Evolutionary conservation across 2,888 invertebrate genomes (phyloP).

Genomic region (Villa cingulata): DNA sequence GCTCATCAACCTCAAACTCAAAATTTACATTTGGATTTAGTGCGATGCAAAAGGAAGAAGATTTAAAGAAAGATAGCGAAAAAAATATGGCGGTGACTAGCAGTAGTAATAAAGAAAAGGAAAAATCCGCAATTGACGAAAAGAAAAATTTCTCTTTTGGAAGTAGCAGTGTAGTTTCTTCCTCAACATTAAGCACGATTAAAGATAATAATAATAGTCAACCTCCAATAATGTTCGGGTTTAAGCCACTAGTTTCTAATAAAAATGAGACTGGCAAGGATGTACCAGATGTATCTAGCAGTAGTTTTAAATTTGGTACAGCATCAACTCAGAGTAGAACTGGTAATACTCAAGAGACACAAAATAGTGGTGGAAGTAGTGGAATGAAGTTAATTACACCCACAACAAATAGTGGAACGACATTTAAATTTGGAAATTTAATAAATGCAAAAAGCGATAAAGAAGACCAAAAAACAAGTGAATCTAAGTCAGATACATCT

Average conservation of each 20-base stretch:
- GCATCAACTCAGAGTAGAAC: background rate
- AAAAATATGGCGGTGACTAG: slow-evolving; percentile 4
- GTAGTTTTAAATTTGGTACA: background rate
- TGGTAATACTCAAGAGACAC: background rate
- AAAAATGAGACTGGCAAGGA: slow-evolving; percentile 1
- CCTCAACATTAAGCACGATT: background rate
- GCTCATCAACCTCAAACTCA: slow-evolving; percentile 18
- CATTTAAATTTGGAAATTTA: slow-evolving; percentile 8
- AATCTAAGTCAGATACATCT: slow-evolving; percentile 8
- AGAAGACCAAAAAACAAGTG: background rate
- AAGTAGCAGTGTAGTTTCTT: background rate
- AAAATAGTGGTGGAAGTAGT: slow-evolving; percentile 16
- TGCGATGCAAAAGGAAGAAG: slow-evolving; percentile 18
- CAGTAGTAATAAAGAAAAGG: slow-evolving; percentile 7
- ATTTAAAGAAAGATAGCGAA: slow-evolving; percentile 10
- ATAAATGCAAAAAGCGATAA: slow-evolving; percentile 5
- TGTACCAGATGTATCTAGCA: background rate
- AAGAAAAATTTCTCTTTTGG: background rate
- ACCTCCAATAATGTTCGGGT: slow-evolving; percentile 5
- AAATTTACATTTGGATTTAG: slow-evolving; percentile 32
- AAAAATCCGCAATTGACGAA: slow-evolving; percentile 6
- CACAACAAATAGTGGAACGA: slow-evolving; percentile 5
- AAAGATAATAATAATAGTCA: background rate
- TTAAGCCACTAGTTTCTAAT: background rate
- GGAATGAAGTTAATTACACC: slow-evolving; percentile 9